Conservation (phyloP, 2,888 invertebrate species). For the Brachyopa scutellaris region DNA sequence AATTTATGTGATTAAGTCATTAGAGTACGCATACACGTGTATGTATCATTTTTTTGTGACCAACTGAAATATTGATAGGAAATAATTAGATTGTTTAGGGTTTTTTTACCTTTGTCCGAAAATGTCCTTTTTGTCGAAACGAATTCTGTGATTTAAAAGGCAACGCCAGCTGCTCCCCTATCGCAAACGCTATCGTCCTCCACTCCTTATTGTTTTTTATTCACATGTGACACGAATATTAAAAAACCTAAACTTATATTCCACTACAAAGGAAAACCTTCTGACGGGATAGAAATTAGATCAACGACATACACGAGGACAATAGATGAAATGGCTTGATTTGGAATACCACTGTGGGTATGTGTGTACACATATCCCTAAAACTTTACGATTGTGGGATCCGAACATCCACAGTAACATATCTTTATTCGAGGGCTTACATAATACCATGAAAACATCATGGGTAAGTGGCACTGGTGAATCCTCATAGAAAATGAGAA, state of each 20-base stretch:
- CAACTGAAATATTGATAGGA: constrained; percentile 6
- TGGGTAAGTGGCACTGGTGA: constrained; percentile 44
- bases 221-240: constrained; percentile 10
- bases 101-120: not conserved
- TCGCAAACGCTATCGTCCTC: not conserved
- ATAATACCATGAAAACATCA: constrained; percentile 42
- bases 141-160: not conserved
- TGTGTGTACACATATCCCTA: too few species aligned
- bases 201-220: not conserved
- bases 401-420: constrained; percentile 33
- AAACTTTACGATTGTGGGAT: constrained; percentile 46
- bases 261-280: too few species aligned
- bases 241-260: constrained; percentile 9
- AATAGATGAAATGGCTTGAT: constrained; percentile 56
- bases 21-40: constrained; percentile 24
- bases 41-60: not conserved
- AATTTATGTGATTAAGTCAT: constrained; percentile 68
- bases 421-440: constrained; percentile 38
- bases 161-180: too few species aligned
- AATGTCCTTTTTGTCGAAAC: not conserved
- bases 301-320: constrained; percentile 36
- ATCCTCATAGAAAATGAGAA: constrained; percentile 58
- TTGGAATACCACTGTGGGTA: too few species aligned
- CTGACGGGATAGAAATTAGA: constrained; percentile 33
- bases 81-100: constrained; percentile 20